These are phyloP conservation scores for Lydus trimaculatus DNA, from an alignment of 2,888 invertebrate genomes.

Conservation along the genomic window DNA sequence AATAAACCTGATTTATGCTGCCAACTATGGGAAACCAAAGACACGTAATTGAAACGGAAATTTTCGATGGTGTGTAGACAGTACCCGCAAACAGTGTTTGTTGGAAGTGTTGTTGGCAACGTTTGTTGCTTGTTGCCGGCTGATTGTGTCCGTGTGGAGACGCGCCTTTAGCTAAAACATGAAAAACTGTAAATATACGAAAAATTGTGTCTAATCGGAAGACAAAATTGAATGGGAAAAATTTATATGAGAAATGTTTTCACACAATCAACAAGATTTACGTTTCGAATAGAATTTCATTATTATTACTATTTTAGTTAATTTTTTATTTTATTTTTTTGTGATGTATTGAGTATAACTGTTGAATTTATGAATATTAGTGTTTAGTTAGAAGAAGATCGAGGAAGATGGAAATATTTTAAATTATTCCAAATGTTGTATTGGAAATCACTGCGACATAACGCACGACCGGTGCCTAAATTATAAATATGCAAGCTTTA, in stretches of 20 bases:
- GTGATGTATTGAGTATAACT: not conserved
- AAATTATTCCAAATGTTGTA: not conserved
- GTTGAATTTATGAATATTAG: not conserved
- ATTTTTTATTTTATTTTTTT: not conserved
- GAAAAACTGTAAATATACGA: too few relatives aligned
- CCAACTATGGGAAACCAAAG: too few relatives aligned
- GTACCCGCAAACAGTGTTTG: too few relatives aligned
- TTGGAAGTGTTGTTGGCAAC: too few relatives aligned
- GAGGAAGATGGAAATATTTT: not conserved
- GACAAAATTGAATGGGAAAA: not conserved
- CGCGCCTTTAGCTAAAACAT: too few relatives aligned
- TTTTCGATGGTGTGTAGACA: too few relatives aligned
- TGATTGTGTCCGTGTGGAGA: too few relatives aligned
- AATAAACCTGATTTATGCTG: too few relatives aligned
- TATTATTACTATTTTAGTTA: not conserved
- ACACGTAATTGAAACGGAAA: too few relatives aligned
- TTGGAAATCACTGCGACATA: conserved; percentile 16
- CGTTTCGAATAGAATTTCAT: not conserved
- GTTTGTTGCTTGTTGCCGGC: too few relatives aligned
- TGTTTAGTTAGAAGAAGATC: not conserved
- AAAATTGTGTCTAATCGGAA: not conserved
- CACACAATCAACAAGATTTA: not conserved
- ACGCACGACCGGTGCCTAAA: conserved; percentile 38
- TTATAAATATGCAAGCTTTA: conserved; percentile 52
- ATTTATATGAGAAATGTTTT: not conserved